A percentile compares a stretch with the other conserved stretches of the same genome.
phyloP scores from a whole-genome alignment of 2,113 vertebrate genomes.

The Passer domesticus region DNA sequence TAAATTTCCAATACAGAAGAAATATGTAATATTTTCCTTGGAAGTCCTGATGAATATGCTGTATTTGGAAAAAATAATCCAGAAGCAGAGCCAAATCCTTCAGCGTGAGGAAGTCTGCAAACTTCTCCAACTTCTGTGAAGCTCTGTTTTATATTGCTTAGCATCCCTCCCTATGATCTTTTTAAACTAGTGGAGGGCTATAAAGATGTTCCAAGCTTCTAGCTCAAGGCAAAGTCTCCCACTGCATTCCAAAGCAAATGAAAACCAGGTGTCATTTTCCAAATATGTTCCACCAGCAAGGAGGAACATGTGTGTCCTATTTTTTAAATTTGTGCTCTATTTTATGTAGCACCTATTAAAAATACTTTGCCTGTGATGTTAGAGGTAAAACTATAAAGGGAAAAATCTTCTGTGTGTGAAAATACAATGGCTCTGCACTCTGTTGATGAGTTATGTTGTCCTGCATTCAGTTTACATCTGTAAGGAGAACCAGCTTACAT shows the following conservation, averaged over 20 bases:
- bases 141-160: background rate
- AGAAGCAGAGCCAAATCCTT: background rate
- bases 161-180: background rate
- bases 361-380: background rate
- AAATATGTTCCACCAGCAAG: background rate
- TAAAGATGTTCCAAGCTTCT: background rate
- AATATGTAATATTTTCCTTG: background rate
- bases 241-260: conserved; percentile 10
- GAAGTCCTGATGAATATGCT: background rate
- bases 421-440: background rate
- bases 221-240: background rate
- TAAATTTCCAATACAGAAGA: background rate
- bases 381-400: background rate
- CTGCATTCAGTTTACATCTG: background rate
- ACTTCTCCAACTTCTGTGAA: background rate
- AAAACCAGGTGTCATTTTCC: background rate
- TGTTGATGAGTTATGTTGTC: background rate
- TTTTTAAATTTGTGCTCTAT: background rate
- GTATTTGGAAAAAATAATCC: background rate
- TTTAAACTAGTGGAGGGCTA: background rate
- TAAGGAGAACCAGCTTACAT: background rate
- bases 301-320: background rate
- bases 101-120: background rate
- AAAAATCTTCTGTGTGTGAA: background rate
- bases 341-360: conserved; percentile 4